A percentile compares a stretch with the other conserved stretches of the same genome.
Conservation (phyloP, 2,888 invertebrate genomes). For the Cataglyphis cursor region DNA sequence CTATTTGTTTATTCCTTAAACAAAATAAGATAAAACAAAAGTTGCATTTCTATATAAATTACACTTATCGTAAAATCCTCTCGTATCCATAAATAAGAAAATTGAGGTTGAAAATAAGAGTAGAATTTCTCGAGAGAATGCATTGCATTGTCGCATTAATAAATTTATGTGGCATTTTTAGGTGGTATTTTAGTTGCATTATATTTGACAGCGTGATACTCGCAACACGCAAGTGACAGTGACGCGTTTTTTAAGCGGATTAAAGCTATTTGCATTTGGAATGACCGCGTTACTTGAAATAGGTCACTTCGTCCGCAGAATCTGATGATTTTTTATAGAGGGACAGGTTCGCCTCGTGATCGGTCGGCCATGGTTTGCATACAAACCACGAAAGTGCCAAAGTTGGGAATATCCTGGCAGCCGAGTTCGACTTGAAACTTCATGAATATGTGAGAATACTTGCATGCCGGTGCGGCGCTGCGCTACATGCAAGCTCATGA, state of each 20-base stretch:
- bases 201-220: slow-evolving; percentile 24
- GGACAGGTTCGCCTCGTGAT: slow-evolving; percentile 40
- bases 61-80: background rate
- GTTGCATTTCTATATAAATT: background rate
- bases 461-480: background rate
- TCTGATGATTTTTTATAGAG: slow-evolving; percentile 37
- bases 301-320: slow-evolving; percentile 35
- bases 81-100: background rate
- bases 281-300: slow-evolving; percentile 38
- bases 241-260: slow-evolving; percentile 54
- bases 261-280: slow-evolving; percentile 46
- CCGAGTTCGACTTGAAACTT: slow-evolving; percentile 43
- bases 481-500: slow-evolving; percentile 33
- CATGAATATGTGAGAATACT: slow-evolving; percentile 57
- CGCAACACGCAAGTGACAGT: slow-evolving; percentile 46
- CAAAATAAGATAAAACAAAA: too few relatives aligned
- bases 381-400: slow-evolving; percentile 47
- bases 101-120: background rate
- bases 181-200: background rate
- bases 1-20: too few relatives aligned
- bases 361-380: slow-evolving; percentile 43
- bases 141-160: background rate
- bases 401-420: slow-evolving; percentile 38
- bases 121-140: background rate
- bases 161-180: slow-evolving; percentile 1